phyloP scores from a whole-genome alignment of 2,113 vertebrate genomes.

The Psilopogon haemacephalus region DNA sequence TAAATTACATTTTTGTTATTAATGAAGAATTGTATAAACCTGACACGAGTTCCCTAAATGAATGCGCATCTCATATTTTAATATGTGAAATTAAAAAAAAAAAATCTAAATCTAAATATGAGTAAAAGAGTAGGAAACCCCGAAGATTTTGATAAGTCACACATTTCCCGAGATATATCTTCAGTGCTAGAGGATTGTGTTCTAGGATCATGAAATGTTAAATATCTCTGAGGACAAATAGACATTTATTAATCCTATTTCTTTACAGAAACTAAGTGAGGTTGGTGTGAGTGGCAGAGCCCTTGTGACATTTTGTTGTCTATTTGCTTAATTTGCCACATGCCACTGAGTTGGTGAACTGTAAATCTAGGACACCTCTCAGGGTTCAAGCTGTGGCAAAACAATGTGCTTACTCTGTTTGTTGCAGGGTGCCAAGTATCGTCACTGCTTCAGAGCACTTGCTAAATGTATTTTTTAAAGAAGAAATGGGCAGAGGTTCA shows the following conservation, averaged over 20 bases:
- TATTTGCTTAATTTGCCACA: background rate
- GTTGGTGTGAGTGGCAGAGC: background rate
- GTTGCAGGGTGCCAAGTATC: background rate
- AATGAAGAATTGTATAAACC: background rate
- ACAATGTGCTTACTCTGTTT: background rate
- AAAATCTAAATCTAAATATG: background rate
- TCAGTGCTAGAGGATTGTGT: background rate
- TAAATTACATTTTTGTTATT: background rate
- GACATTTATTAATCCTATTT: background rate
- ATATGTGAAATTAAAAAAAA: too few relatives aligned
- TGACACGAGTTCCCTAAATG: background rate
- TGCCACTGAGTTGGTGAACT: background rate
- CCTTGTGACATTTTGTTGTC: background rate
- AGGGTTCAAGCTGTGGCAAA: background rate
- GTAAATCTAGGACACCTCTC: background rate
- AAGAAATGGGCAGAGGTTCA: background rate
- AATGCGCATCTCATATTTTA: background rate
- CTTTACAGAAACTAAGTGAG: background rate
- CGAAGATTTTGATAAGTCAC: background rate
- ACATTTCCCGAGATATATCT: background rate
- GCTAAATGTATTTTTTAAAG: conserved; percentile 6
- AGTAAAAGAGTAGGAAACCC: background rate
- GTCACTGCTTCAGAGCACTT: conserved; percentile 2
- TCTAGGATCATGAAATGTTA: background rate
- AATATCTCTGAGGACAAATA: background rate